Evolutionary conservation across 2,888 invertebrate genomes (phyloP), one percentile per base, ranked within the genome.

Genomic region (Torymus aiolomorphi): DNA sequence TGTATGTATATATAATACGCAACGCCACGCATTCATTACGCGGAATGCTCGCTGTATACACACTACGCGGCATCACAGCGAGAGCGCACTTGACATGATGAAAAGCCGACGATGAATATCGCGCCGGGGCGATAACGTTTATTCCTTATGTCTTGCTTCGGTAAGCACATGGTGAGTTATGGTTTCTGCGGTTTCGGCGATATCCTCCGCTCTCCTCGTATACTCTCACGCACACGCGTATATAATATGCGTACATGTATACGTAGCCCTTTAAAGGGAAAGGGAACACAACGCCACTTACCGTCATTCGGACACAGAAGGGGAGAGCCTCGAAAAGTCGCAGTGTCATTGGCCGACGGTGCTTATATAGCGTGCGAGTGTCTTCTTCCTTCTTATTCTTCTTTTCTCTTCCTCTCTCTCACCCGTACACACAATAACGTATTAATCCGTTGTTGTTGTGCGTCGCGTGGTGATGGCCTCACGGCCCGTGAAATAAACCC

Each of bases 141-240:
- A 77, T 75, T 71, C 72, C 69, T 76, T 62, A n/a, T 52, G 77
- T 77, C 77, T 77, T 70, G 72, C 71, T 54, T 51, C 61, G 76
- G 57, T 76, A 70, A 78, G 78, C 78, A 70, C 59, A 12, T 16
- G 72, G 61, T 82, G 78, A 76, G 62, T 77, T 80, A 75, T 79
- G 76, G 65, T 76, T 76, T 78, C 67, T 78, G 78, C 74, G 82
- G 78, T 78, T 73, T 69, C 20, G 65, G 54, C 65, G 59, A 56
- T 76, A 77, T 78, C 59, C 54, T 67, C 42, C 5, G 4, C 42
- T 42, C 20, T 18, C 61, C 56, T 18, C n/a, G 11, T 16, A n/a
- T n/a, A 52, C 70, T 31, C n/a, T 20, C 31, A 57, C 56, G 56
- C 49, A 57, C 16, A n/a, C 16, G 42, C 49, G 4, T 42, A 59